These are phyloP conservation scores for Patella pellucida DNA, from an alignment of 2,888 invertebrate species.

Conservation along the genomic window DNA sequence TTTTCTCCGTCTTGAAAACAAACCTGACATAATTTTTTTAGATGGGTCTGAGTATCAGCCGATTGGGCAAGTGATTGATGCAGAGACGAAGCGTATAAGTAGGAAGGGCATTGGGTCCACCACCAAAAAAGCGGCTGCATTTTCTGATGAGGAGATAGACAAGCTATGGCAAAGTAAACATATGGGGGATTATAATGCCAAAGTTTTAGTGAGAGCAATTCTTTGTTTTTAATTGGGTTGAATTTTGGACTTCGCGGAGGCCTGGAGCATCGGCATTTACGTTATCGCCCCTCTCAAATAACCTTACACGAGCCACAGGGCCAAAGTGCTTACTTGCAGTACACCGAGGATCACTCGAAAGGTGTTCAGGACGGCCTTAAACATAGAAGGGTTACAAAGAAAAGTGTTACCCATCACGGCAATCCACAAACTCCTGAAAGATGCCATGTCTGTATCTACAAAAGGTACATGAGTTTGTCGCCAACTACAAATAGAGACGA, in stretches of 20 bases:
- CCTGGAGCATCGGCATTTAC: background rate
- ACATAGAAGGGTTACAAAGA: background rate
- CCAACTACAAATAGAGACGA: slow-evolving; percentile 6
- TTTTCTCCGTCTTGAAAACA: slow-evolving; percentile 1
- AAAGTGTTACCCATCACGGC: background rate
- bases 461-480: slow-evolving; percentile 1
- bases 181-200: background rate
- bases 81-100: background rate
- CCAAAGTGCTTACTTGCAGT: slow-evolving; percentile 1
- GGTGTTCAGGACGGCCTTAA: background rate
- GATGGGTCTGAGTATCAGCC: slow-evolving; percentile 2
- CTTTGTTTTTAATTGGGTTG: background rate
- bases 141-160: slow-evolving; percentile 1
- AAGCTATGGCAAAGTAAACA: slow-evolving; percentile 2
- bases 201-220: background rate
- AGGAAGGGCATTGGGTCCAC: slow-evolving; percentile 1
- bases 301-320: slow-evolving; percentile 4
- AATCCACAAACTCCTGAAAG: slow-evolving; percentile 2
- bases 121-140: slow-evolving; percentile 1
- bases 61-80: background rate
- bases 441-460: slow-evolving; percentile 1
- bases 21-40: background rate
- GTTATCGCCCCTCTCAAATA: slow-evolving; percentile 3
- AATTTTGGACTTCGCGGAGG: slow-evolving; percentile 1
- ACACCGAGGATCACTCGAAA: background rate